Conservation (phyloP, 2,113 vertebrate genomes). For the Semnornis frantzii region DNA sequence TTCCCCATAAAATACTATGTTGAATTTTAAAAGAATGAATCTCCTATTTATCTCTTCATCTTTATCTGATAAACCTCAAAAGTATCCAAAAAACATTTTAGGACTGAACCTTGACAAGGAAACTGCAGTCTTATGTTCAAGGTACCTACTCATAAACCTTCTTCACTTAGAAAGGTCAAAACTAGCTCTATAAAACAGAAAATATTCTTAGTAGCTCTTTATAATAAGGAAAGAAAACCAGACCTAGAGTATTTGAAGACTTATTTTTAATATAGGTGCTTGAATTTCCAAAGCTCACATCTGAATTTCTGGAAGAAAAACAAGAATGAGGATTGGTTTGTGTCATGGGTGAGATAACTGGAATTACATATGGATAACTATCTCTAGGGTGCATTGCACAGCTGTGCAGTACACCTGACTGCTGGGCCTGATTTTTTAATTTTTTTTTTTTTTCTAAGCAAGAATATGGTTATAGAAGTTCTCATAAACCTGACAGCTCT, state of each 20-base stretch:
- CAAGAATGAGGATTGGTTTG: not conserved
- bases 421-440: not conserved
- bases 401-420: not conserved
- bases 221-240: not conserved
- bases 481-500: not conserved
- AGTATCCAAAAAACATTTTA: not conserved
- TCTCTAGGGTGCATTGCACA: not conserved
- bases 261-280: not conserved
- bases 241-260: not conserved
- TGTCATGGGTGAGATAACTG: not conserved
- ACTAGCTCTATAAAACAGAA: not conserved
- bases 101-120: not conserved
- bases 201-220: not conserved
- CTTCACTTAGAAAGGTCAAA: not conserved
- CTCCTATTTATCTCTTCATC: not conserved
- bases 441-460: conserved; percentile 5
- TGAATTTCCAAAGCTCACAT: not conserved
- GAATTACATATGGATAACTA: not conserved
- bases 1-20: not conserved
- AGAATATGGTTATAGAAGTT: not conserved
- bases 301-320: not conserved
- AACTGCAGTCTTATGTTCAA: not conserved
- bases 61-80: not conserved
- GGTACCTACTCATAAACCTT: not conserved
- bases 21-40: not conserved